A percentile compares a stretch with the other conserved stretches of the same genome.
These are phyloP conservation scores for Drosophila rhopaloa DNA, from an alignment of 1,140 invertebrate species.

Conservation along the genomic window DNA sequence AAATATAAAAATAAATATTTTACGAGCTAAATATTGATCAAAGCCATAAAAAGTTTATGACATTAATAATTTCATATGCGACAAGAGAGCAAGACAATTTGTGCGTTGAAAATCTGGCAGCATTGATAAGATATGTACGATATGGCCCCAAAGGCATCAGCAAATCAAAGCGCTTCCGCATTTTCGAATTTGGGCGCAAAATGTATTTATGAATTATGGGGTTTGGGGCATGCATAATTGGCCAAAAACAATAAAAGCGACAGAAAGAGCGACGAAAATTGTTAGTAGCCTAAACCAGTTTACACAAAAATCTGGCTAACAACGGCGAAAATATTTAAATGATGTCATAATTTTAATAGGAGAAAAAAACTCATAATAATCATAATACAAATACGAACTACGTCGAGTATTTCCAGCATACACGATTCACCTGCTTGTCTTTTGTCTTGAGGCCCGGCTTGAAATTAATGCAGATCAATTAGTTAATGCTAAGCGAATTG, in stretches of 20 bases:
- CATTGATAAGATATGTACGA: slow-evolving; percentile 36
- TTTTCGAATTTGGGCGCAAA: slow-evolving; percentile 69
- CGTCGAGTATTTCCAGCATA: slow-evolving; percentile 42
- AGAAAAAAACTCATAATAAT: slow-evolving; percentile 63
- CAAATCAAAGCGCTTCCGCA: slow-evolving; percentile 73
- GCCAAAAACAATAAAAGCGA: slow-evolving; percentile 32
- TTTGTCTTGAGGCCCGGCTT: slow-evolving; percentile 36
- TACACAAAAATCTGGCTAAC: slow-evolving; percentile 58
- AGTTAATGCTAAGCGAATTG: slow-evolving; percentile 75
- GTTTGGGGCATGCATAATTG: slow-evolving; percentile 75
- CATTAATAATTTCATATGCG: slow-evolving; percentile 47
- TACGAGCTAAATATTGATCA: slow-evolving; percentile 67
- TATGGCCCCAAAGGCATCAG: slow-evolving; percentile 51
- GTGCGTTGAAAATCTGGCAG: slow-evolving; percentile 20
- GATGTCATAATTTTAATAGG: slow-evolving; percentile 79
- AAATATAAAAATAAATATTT: slow-evolving; percentile 50
- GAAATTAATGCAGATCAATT: slow-evolving; percentile 83
- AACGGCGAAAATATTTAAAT: slow-evolving; percentile 80
- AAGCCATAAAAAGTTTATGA: slow-evolving; percentile 66
- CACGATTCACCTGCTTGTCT: slow-evolving; percentile 58
- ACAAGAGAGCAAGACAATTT: slow-evolving; percentile 28
- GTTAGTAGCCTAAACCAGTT: slow-evolving; percentile 71
- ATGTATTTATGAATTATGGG: slow-evolving; percentile 76
- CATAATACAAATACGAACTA: slow-evolving; percentile 62
- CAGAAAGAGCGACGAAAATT: slow-evolving; percentile 42